These are phyloP conservation scores for Pseudachorutes palmiensis DNA, from an alignment of 1,140 invertebrate species.

Conservation along the genomic window DNA sequence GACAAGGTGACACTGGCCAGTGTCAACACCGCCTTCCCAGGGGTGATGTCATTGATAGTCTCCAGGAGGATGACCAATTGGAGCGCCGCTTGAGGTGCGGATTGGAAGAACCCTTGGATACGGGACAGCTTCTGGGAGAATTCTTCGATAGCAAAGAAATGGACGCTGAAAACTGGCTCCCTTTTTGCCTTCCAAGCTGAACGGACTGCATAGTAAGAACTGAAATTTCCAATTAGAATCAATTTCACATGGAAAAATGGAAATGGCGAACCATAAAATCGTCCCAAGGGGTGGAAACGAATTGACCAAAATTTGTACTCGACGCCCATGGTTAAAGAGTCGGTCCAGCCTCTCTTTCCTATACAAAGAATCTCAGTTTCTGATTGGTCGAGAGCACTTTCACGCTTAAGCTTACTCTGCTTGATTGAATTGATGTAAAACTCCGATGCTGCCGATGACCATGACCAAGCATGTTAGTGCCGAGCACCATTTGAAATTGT, in stretches of 20 bases:
- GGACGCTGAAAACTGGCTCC: conserved; percentile 18
- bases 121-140: conserved; percentile 24
- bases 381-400: conserved; percentile 3
- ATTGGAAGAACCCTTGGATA: conserved; percentile 31
- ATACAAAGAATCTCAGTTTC: not conserved
- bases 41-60: not conserved
- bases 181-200: conserved; percentile 7
- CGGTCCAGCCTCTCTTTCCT: conserved; percentile 21
- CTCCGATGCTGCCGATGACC: conserved; percentile 16
- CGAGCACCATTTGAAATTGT: conserved; percentile 20
- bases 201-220: conserved; percentile 6
- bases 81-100: conserved; percentile 28
- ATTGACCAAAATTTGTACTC: conserved; percentile 24
- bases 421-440: conserved; percentile 25
- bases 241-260: not conserved
- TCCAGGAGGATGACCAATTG: conserved; percentile 30
- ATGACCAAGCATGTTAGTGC: conserved; percentile 20
- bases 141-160: conserved; percentile 29
- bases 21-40: conserved; percentile 19
- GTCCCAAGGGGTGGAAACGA: conserved; percentile 25
- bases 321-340: conserved; percentile 21
- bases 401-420: conserved; percentile 13
- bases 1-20: conserved; percentile 16
- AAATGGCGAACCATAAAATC: conserved; percentile 23
- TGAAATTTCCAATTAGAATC: not conserved